Conservation (phyloP, 1,140 invertebrate species). For the Chrysomallon squamiferum region DNA sequence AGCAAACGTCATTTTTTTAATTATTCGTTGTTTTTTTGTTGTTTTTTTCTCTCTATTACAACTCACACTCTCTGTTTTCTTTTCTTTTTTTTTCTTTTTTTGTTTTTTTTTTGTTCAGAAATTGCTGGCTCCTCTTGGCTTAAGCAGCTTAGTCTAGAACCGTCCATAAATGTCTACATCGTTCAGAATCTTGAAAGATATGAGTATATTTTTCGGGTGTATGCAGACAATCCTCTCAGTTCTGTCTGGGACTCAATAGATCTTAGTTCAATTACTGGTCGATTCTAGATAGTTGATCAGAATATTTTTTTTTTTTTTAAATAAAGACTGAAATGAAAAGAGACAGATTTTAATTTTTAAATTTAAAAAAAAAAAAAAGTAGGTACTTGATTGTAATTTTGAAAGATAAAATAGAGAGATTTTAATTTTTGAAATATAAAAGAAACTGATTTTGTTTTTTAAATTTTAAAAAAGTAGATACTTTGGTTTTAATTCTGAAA, state of each 20-base stretch:
- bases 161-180: conserved; percentile 30
- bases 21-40: background rate
- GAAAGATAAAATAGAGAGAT: background rate
- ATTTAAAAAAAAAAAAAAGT: no score
- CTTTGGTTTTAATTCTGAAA: no score
- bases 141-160: conserved; percentile 28
- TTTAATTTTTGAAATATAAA: background rate
- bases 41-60: conserved; percentile 6
- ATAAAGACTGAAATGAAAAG: no score
- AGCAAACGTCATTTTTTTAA: no score
- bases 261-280: conserved; percentile 27
- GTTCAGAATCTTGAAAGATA: conserved; percentile 23
- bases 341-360: no score
- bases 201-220: conserved; percentile 35
- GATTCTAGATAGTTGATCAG: conserved; percentile 21
- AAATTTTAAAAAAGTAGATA: no score
- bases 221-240: conserved; percentile 36
- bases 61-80: conserved; percentile 11
- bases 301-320: no score
- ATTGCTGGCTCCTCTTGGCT: conserved; percentile 29
- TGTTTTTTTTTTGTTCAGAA: conserved; percentile 31
- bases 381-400: background rate
- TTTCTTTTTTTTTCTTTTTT: conserved; percentile 5
- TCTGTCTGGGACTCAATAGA: conserved; percentile 33
- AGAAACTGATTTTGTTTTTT: no score